These are phyloP conservation scores for Cebus imitator DNA, from an alignment of 2,113 vertebrate species.

Conservation along the genomic window DNA sequence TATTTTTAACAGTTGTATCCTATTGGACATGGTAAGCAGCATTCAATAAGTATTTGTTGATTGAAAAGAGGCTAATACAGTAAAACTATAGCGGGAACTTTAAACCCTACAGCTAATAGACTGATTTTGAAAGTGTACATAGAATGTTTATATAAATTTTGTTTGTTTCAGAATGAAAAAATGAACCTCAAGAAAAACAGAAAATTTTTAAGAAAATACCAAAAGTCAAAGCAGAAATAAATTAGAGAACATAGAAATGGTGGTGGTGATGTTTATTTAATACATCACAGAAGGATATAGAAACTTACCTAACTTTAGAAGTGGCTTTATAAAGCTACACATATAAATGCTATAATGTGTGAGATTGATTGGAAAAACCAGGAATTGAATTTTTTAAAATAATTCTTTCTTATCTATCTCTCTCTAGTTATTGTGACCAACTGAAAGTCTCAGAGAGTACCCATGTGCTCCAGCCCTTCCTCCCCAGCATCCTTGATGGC, in stretches of 20 bases:
- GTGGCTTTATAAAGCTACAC: background rate
- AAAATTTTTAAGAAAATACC: background rate
- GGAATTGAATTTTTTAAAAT: background rate
- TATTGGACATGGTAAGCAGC: background rate
- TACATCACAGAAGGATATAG: background rate
- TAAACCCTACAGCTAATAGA: background rate
- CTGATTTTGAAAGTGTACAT: background rate
- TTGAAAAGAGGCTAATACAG: background rate
- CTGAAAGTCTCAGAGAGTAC: conserved; percentile 96
- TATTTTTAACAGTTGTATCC: background rate
- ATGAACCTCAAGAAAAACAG: background rate
- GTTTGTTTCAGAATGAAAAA: background rate
- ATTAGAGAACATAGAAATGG: background rate
- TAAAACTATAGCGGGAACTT: background rate
- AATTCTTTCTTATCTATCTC: background rate
- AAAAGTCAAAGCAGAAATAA: background rate
- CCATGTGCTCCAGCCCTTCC: conserved; percentile 95
- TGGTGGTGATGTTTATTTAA: background rate
- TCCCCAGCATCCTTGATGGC: conserved; percentile 96
- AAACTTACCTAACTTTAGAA: background rate
- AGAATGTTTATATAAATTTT: background rate
- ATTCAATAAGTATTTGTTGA: background rate
- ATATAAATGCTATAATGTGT: fast-evolving
- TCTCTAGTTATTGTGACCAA: conserved; percentile 95
- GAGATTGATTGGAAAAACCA: background rate